These are phyloP conservation scores for Drosophila greeni DNA, from an alignment of 2,888 invertebrate genomes.

Conservation along the genomic window DNA sequence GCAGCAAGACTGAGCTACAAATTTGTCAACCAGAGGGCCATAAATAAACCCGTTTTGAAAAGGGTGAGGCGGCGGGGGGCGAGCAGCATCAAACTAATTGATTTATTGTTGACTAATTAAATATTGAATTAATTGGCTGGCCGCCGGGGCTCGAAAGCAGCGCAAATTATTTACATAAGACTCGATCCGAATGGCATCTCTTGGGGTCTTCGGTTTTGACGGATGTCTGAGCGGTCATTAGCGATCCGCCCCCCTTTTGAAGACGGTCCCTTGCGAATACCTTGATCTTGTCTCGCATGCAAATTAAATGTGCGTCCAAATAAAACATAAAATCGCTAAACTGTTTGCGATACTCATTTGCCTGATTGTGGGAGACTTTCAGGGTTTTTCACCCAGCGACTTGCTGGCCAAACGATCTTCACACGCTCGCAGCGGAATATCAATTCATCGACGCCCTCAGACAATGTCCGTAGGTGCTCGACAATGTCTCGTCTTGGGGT, in stretches of 20 bases:
- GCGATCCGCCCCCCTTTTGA: conserved; percentile 28
- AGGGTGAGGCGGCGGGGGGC: neutral
- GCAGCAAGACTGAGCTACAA: conserved; percentile 35
- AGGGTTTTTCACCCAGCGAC: conserved; percentile 55
- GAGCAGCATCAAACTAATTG: conserved; percentile 59
- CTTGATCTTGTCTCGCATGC: conserved; percentile 66
- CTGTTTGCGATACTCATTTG: conserved; percentile 66
- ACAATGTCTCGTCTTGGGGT: conserved; percentile 27
- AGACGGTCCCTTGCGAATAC: conserved; percentile 17
- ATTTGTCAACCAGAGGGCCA: conserved; percentile 61
- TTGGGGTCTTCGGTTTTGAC: conserved; percentile 61
- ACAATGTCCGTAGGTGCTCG: conserved; percentile 17
- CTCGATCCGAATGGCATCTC: conserved; percentile 36
- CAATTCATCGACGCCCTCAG: conserved; percentile 25
- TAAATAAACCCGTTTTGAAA: conserved; percentile 59
- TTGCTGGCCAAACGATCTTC: conserved; percentile 17
- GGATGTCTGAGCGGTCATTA: conserved; percentile 48
- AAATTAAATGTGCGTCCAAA: conserved; percentile 47
- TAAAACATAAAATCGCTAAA: conserved; percentile 49
- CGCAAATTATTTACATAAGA: conserved; percentile 64
- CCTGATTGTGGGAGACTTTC: conserved; percentile 63
- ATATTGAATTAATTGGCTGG: conserved; percentile 69
- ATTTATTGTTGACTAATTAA: conserved; percentile 73
- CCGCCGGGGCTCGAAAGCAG: conserved; percentile 38
- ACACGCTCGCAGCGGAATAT: conserved; percentile 23